A percentile compares a stretch with the other conserved stretches of the same genome.
phyloP scores from a whole-genome alignment of 2,113 vertebrate genomes.

The Petrocephalus zakoni region DNA sequence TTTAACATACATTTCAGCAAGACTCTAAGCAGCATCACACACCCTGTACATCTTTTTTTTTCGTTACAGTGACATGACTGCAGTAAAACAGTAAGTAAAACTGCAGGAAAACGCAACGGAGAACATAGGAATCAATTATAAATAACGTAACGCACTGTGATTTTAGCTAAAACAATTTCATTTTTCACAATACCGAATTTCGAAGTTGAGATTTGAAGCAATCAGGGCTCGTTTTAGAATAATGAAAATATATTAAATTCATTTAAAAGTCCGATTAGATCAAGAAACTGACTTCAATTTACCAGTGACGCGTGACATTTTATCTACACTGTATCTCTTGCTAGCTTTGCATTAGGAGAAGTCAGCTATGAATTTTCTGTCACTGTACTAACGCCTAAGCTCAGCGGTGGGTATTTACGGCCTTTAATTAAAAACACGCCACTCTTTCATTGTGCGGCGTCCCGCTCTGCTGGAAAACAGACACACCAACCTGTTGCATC shows the following conservation, averaged over 20 bases:
- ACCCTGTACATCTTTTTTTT: neutral
- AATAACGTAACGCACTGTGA: neutral
- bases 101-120: neutral
- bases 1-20: neutral
- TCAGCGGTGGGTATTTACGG: constrained; percentile 13
- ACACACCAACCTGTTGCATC: constrained; percentile 15
- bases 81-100: too few species aligned
- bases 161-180: neutral
- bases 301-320: neutral
- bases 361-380: neutral
- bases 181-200: neutral
- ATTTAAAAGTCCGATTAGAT: neutral
- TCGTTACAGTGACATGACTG: neutral
- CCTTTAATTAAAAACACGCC: neutral
- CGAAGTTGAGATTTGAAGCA: neutral
- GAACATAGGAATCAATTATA: neutral
- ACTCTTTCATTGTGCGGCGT: neutral
- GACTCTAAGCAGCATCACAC: neutral
- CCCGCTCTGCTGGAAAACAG: constrained; percentile 13
- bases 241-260: constrained; percentile 9
- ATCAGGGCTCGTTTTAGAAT: neutral
- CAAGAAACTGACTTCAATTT: constrained; percentile 1
- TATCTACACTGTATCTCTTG: neutral
- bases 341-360: neutral
- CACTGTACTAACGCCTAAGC: neutral